Percentiles rank a stretch among this genome's conserved stretches.
Evolutionary conservation across 2,888 invertebrate species (phyloP).

Genomic region (Anorthoa munda): DNA sequence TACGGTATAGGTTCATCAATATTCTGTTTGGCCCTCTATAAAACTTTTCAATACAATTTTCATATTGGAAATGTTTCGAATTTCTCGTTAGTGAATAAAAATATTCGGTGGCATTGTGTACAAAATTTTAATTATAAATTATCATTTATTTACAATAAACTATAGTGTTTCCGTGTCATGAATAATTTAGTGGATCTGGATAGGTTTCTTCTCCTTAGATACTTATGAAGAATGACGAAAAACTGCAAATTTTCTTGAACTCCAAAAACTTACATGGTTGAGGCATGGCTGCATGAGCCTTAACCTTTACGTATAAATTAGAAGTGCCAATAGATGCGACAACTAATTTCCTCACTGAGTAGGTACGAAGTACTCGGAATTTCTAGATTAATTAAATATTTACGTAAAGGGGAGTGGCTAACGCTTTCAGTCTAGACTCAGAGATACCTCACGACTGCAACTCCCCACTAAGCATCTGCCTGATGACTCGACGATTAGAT

Average conservation of each 20-base stretch:
- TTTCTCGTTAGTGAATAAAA: slow-evolving; percentile 2
- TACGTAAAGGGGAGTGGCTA: slow-evolving; percentile 3
- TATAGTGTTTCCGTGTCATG: background rate
- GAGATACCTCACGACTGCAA: slow-evolving; percentile 16
- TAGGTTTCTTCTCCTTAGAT: background rate
- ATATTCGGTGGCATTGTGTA: background rate
- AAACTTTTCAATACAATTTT: slow-evolving; percentile 23
- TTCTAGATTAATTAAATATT: slow-evolving; percentile 52
- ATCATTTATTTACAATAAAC: background rate
- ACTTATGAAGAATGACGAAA: background rate
- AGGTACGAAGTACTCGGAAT: slow-evolving; percentile 5
- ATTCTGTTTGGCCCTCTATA: background rate
- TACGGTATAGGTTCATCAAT: background rate
- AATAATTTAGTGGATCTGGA: background rate
- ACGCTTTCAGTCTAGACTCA: slow-evolving; percentile 46
- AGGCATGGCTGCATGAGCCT: background rate
- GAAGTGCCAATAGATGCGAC: background rate
- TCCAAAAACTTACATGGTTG: background rate
- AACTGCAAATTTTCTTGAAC: background rate
- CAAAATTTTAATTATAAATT: slow-evolving; percentile 1
- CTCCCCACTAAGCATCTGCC: background rate
- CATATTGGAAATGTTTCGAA: slow-evolving; percentile 20
- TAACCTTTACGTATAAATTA: slow-evolving; percentile 7
- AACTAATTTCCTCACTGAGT: slow-evolving; percentile 28
- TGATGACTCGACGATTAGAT: too few species aligned